Evolutionary conservation across 2,888 invertebrate genomes (phyloP).

Genomic region (Tanaodytes sp.): DNA sequence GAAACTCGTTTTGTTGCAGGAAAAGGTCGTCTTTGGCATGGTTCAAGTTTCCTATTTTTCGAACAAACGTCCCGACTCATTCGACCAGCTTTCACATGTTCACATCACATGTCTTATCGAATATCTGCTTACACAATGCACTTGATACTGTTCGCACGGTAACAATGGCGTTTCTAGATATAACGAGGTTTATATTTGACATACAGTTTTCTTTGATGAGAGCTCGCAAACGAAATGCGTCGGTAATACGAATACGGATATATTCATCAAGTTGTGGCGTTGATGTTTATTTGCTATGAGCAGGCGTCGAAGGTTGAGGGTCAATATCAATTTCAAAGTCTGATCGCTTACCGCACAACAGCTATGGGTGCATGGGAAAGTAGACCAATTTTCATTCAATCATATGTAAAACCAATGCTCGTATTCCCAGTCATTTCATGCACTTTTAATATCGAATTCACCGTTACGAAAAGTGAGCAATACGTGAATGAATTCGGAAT

Average conservation of each 20-base stretch:
- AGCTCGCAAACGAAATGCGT: constrained; percentile 5
- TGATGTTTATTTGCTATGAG: neutral
- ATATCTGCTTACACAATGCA: constrained; percentile 16
- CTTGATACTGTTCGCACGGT: constrained; percentile 4
- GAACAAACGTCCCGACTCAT: constrained; percentile 22
- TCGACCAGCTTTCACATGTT: constrained; percentile 5
- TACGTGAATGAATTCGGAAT: too few species aligned
- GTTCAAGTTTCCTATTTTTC: constrained; percentile 25
- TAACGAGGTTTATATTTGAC: constrained; percentile 22
- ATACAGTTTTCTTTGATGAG: constrained; percentile 25
- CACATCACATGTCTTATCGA: constrained; percentile 23
- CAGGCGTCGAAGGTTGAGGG: too few species aligned
- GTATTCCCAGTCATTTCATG: too few species aligned
- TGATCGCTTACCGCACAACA: neutral
- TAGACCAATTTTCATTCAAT: too few species aligned
- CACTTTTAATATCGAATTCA: too few species aligned
- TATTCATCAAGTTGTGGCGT: neutral
- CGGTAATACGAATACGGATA: neutral
- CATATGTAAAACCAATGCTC: too few species aligned
- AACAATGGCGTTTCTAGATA: constrained; percentile 10
- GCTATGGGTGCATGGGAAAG: neutral
- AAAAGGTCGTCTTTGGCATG: constrained; percentile 14
- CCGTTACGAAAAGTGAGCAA: too few species aligned
- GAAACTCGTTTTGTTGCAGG: constrained; percentile 23
- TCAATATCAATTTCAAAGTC: constrained; percentile 1